phyloP scores from a whole-genome alignment of 2,888 invertebrate genomes.

The Troilus luridus region DNA sequence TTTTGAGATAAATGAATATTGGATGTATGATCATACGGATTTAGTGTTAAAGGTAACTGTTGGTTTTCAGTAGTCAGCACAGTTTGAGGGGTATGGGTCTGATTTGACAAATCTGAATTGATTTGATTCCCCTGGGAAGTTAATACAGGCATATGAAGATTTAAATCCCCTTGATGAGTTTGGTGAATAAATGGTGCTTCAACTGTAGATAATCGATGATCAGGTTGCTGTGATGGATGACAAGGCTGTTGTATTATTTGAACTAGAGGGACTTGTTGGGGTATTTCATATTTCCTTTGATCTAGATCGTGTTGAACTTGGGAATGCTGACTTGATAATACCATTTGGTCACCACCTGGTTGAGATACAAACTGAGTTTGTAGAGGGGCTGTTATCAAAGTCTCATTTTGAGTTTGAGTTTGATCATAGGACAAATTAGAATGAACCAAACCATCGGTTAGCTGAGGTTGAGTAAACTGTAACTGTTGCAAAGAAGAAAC shows the following conservation, averaged over 20 bases:
- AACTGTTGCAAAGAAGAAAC: slow-evolving; percentile 39
- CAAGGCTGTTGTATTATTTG: not conserved
- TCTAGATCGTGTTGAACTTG: slow-evolving; percentile 8
- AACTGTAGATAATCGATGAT: slow-evolving; percentile 56
- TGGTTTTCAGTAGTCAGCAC: not conserved
- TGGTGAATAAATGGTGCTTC: slow-evolving; percentile 60
- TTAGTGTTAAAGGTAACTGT: not conserved
- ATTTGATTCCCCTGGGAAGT: not conserved
- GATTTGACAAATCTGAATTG: not conserved
- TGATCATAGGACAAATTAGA: slow-evolving; percentile 57
- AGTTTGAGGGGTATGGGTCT: not conserved
- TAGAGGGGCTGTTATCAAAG: not conserved
- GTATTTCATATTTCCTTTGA: slow-evolving; percentile 5
- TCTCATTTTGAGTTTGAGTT: slow-evolving; percentile 52
- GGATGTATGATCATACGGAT: slow-evolving; percentile 16
- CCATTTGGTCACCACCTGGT: slow-evolving; percentile 27
- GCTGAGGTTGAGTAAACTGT: slow-evolving; percentile 31
- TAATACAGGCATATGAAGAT: not conserved
- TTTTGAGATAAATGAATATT: slow-evolving; percentile 29
- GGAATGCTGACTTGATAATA: slow-evolving; percentile 23
- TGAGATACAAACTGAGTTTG: slow-evolving; percentile 29
- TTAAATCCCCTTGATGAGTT: slow-evolving; percentile 12
- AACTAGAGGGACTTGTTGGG: not conserved
- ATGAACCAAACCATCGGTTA: slow-evolving; percentile 20
- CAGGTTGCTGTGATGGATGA: slow-evolving; percentile 29